phyloP scores from a whole-genome alignment of 2,113 vertebrate species.

The Sapayoa aenigma region DNA sequence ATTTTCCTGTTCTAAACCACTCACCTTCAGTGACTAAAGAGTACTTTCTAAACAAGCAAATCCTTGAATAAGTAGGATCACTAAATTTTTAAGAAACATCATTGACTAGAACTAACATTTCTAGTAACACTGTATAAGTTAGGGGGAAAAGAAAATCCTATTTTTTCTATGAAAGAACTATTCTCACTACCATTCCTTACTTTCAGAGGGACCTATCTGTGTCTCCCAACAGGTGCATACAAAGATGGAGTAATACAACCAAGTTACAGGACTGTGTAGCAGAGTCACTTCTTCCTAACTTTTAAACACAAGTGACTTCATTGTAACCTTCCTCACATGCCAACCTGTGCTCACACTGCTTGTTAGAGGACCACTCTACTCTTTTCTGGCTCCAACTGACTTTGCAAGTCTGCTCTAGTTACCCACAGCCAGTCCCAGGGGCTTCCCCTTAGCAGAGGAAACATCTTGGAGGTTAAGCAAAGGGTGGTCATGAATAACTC shows the following conservation, averaged over 20 bases:
- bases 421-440: background rate
- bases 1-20: background rate
- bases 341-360: background rate
- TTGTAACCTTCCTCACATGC: background rate
- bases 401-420: background rate
- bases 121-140: background rate
- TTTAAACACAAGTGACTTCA: background rate
- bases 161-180: background rate
- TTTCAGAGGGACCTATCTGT: background rate
- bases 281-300: background rate
- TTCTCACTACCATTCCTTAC: background rate
- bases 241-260: background rate
- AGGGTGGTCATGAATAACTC: background rate
- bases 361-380: background rate
- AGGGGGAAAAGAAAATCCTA: background rate
- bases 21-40: background rate
- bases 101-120: background rate
- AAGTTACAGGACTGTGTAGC: background rate
- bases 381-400: background rate
- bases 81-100: background rate
- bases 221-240: background rate
- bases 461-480: background rate
- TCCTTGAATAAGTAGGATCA: background rate
- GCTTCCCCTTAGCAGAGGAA: background rate
- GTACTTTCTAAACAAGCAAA: background rate